phyloP scores from a whole-genome alignment of 2,888 invertebrate genomes.

The Balanococcus diminutus region DNA sequence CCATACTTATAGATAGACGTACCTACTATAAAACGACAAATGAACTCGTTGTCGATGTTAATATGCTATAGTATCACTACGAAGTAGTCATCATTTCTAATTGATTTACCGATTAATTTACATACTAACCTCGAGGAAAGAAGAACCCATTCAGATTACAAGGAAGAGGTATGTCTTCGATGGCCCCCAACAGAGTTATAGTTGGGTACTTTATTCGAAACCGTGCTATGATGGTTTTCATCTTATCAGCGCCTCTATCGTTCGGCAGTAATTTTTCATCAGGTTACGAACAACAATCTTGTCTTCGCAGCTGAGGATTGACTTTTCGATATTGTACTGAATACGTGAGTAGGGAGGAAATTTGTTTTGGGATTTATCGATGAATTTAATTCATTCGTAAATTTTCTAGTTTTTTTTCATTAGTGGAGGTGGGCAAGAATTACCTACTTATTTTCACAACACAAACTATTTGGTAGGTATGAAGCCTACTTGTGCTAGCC shows the following conservation, averaged over 20 bases:
- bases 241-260: constrained; percentile 49
- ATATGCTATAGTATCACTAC: not conserved
- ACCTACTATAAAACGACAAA: not conserved
- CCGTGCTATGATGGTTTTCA: constrained; percentile 40
- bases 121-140: not conserved
- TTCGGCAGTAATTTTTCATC: constrained; percentile 27
- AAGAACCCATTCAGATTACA: constrained; percentile 16
- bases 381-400: not conserved
- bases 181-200: constrained; percentile 39
- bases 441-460: too few relatives aligned
- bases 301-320: not conserved
- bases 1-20: too few relatives aligned
- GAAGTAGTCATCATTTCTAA: constrained; percentile 37
- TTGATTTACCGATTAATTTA: constrained; percentile 37
- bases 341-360: too few relatives aligned
- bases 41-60: not conserved
- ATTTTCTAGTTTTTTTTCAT: too few relatives aligned
- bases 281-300: constrained; percentile 16
- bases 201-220: constrained; percentile 21
- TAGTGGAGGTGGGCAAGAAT: too few relatives aligned
- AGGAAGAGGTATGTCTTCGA: constrained; percentile 23
- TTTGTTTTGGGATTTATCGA: not conserved
- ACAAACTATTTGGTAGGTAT: too few relatives aligned
- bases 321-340: not conserved
- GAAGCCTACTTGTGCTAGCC: too few relatives aligned